Base-by-base conservation (phyloP, 2,113 vertebrate species). In the Carassius carassius region DNA sequence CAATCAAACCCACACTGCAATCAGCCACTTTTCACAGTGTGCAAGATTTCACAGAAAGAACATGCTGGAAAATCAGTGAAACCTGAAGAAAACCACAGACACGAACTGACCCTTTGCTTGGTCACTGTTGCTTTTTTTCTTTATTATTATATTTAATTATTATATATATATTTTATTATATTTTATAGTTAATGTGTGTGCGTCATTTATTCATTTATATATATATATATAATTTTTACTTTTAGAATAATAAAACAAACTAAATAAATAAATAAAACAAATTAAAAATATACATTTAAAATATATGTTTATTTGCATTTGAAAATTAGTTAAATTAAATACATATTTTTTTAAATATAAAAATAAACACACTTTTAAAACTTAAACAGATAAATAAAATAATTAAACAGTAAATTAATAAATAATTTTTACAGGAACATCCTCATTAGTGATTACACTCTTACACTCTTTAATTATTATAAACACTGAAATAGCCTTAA, bases 61-160 rank as follows among this genome's bases (percentile, higher is more conserved):
- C 76, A 70, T 51, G 35, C 72, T 86, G 90, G 80, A 19, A 89
- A 44, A 86, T 81, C 86, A n/a, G 79, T 86, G 19, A 5, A 87
- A 73, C 47, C 73, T 80, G 25, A 63, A 79, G 44, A 62, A 85
- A 77, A 56, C 67, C 75, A 73, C 25, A 82, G 85, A 83, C 25
- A 9, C 0, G 7, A 32, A 58, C 75, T 8, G 65, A 37, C 32
- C 49, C 12, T 14, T 14, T 49, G 13, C 12, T 13, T 14, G 47
- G 47, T 35, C 14, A 32, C 29, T 29, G 29, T 29, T 29, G 29
- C 29, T 29, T 29, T 29, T 29, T 29, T 29, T 29, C 29, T 29
- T 29, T 29, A 29, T 29, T 29, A 29, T 29, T 69, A 37, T 69
- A 37, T 37, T 70, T 70, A 5, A 41, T 5, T 41, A 41, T 5